These are phyloP conservation scores for Phymanthus crucifer DNA, from an alignment of 92 coral and sea anemone genomes.

Conservation along the genomic window DNA sequence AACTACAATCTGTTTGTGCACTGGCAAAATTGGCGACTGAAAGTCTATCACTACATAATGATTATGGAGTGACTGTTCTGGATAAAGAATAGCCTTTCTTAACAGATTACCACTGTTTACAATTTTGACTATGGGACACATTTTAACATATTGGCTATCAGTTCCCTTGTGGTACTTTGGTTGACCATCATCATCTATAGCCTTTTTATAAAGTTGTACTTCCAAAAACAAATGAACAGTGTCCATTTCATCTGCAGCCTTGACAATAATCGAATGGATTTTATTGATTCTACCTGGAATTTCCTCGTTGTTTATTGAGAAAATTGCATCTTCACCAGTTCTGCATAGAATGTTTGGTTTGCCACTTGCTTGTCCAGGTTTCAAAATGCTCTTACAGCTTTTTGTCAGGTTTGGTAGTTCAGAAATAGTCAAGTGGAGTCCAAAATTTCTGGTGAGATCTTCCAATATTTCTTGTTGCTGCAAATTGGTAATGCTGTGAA, in stretches of 20 bases:
- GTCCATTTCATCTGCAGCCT: conserved; percentile 4
- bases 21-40: conserved; percentile 52
- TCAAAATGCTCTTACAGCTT: conserved; percentile 26
- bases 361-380: conserved; percentile 24
- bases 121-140: conserved; percentile 51
- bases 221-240: conserved; percentile 6
- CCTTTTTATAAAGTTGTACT: conserved; percentile 22
- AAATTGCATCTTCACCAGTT: conserved; percentile 41
- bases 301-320: conserved; percentile 7
- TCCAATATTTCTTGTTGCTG: conserved; percentile 17
- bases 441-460: neutral
- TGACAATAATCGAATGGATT: conserved; percentile 8
- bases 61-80: conserved; percentile 46
- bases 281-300: conserved; percentile 20
- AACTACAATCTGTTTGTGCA: conserved; percentile 58
- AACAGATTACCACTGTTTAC: conserved; percentile 47
- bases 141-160: conserved; percentile 49
- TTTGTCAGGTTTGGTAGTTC: conserved; percentile 10
- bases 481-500: neutral
- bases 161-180: conserved; percentile 53
- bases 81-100: conserved; percentile 62
- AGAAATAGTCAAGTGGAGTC: neutral
- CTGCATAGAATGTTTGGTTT: conserved; percentile 27
- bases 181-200: conserved; percentile 47
- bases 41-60: conserved; percentile 60